Percentiles rank a stretch among this genome's conserved stretches.
Evolutionary conservation across 2,113 vertebrate species (phyloP).

Genomic region (Pluvialis apricaria): DNA sequence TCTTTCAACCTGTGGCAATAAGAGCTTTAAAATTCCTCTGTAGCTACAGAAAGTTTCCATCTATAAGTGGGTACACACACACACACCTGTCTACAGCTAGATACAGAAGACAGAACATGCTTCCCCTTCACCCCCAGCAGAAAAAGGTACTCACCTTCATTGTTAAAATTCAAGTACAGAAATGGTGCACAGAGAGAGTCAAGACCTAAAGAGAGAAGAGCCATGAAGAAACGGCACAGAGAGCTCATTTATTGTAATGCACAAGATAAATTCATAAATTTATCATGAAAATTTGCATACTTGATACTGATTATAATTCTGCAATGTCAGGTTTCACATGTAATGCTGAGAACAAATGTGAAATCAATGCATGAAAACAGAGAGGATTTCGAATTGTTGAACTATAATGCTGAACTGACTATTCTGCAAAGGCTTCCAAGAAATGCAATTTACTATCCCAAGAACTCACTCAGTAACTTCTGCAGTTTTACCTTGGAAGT

Average conservation of each 20-base stretch:
- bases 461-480: background rate
- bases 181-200: slow-evolving; percentile 98
- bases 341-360: background rate
- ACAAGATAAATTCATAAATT: background rate
- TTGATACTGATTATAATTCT: background rate
- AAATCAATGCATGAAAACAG: background rate
- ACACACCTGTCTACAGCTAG: background rate
- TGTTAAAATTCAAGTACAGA: slow-evolving; percentile 97
- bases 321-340: background rate
- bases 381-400: background rate
- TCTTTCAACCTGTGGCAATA: background rate
- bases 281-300: background rate
- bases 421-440: background rate
- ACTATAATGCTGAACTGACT: background rate
- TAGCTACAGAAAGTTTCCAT: background rate
- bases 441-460: background rate
- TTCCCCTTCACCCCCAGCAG: background rate
- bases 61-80: background rate
- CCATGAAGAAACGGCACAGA: background rate
- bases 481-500: background rate
- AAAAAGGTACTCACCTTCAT: slow-evolving; percentile 83
- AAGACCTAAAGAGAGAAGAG: slow-evolving; percentile 78
- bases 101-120: background rate
- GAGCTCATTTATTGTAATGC: background rate
- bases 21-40: background rate